Conservation (phyloP, 2,888 invertebrate species). For the Sphaerophoria rueppellii region DNA sequence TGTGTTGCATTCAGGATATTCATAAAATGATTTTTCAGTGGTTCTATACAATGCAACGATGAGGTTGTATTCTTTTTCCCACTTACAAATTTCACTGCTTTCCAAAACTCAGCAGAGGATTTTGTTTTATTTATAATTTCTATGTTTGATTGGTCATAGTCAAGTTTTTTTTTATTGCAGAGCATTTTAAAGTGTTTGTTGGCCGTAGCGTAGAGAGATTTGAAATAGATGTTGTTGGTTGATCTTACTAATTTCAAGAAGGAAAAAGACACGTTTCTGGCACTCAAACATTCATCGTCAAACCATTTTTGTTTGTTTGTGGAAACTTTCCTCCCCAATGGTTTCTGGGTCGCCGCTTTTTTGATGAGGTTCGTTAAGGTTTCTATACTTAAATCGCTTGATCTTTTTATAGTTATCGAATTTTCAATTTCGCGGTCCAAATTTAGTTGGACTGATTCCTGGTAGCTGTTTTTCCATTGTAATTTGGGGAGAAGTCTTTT, state of each 20-base stretch:
- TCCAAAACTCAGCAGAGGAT: neutral
- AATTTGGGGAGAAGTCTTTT: too few relatives aligned
- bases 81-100: neutral
- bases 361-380: too few relatives aligned
- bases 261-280: neutral
- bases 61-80: neutral
- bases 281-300: neutral
- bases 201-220: neutral
- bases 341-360: too few relatives aligned
- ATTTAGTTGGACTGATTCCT: too few relatives aligned
- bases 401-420: too few relatives aligned
- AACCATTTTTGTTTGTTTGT: too few relatives aligned
- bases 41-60: neutral
- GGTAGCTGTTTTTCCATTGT: too few relatives aligned
- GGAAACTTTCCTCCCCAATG: too few relatives aligned
- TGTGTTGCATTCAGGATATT: neutral
- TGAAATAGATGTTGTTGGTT: neutral
- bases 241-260: neutral
- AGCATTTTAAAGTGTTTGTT: neutral
- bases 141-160: neutral
- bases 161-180: neutral
- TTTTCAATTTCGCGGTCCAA: too few relatives aligned
- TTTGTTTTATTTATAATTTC: neutral
- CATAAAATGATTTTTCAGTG: neutral
- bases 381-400: too few relatives aligned